Evolutionary conservation across 2,888 invertebrate species (phyloP), one percentile per base, ranked within the genome.

Genomic region (Mythimna impura): DNA sequence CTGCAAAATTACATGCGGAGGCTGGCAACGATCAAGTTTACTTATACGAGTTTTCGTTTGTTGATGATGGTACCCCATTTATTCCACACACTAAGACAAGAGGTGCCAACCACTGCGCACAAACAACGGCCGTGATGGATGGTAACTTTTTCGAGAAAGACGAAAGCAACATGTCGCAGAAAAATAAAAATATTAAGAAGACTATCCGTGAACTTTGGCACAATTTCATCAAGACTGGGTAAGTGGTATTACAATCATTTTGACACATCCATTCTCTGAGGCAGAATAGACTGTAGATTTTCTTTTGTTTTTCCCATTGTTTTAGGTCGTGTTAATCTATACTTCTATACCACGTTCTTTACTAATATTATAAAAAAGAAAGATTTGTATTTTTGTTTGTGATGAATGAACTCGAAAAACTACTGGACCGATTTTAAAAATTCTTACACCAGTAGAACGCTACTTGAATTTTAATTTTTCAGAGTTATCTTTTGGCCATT

Each of bases 11-110:
- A 25, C 86, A 90, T 67, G 76, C 84, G 4, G 81, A 86, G 70
- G 85, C 88, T 66, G 89, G 90, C 9, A 87, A 91, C 65, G 52
- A 86, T 52, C 66, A 88, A 54, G 69, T 91, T n/a, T 91, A 88
- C 67, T 74, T 91, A 52, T 89, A 86, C 61, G 82, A 85, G 60
- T 89, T 85, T 75, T 79, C 85, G 2, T 91, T 84, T 82, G 83
- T 80, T 10, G 87, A 88, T 40, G 57, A 73, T 12, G 50, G 20
- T 22, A 57, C 66, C 6, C 73, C 78, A 10, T 68, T 76, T 2
- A 77, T 88, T 43, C 78, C 78, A 0, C 43, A 87, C 22, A 87
- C 86, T 43, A 70, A 78, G 6, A 67, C 81, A 10, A 62, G 73
- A 7, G 74, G 80, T 12, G 88, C 89, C 6, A 58, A n/a, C 12